These are phyloP conservation scores for Bombyx mandarina DNA, from an alignment of 1,140 invertebrate species.

Conservation along the genomic window DNA sequence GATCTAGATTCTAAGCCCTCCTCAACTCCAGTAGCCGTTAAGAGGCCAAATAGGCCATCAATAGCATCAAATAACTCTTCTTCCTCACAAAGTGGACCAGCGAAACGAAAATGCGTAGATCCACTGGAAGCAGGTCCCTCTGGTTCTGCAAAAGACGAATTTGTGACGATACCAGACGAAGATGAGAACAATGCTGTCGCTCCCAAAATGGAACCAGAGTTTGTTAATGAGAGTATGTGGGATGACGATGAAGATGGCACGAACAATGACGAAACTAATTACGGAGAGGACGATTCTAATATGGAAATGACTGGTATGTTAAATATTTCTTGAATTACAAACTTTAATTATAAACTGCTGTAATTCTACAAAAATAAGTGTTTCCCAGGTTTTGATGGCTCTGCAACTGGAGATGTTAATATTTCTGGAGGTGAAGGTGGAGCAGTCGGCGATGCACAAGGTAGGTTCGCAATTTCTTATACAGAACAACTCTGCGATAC, in stretches of 20 bases:
- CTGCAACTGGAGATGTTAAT: constrained; percentile 65
- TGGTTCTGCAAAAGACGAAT: constrained; percentile 67
- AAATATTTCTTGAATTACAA: constrained; percentile 16
- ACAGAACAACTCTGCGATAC: constrained; percentile 15
- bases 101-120: constrained; percentile 70
- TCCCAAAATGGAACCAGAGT: constrained; percentile 72
- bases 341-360: background rate
- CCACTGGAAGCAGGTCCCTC: constrained; percentile 69
- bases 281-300: constrained; percentile 70
- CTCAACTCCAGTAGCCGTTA: constrained; percentile 71
- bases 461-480: constrained; percentile 59
- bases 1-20: constrained; percentile 72
- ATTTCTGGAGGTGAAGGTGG: constrained; percentile 67
- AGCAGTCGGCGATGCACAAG: constrained; percentile 71
- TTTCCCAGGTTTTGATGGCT: constrained; percentile 64
- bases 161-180: constrained; percentile 70
- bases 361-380: constrained; percentile 6
- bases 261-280: constrained; percentile 70
- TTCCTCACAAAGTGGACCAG: constrained; percentile 69
- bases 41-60: constrained; percentile 72
- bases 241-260: constrained; percentile 70
- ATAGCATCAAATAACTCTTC: constrained; percentile 70
- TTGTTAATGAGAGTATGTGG: constrained; percentile 69
- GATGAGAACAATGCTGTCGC: constrained; percentile 68
- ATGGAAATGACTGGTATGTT: constrained; percentile 69